These are phyloP conservation scores for Burhinus oedicnemus DNA, from an alignment of 2,113 vertebrate genomes.

Conservation along the genomic window DNA sequence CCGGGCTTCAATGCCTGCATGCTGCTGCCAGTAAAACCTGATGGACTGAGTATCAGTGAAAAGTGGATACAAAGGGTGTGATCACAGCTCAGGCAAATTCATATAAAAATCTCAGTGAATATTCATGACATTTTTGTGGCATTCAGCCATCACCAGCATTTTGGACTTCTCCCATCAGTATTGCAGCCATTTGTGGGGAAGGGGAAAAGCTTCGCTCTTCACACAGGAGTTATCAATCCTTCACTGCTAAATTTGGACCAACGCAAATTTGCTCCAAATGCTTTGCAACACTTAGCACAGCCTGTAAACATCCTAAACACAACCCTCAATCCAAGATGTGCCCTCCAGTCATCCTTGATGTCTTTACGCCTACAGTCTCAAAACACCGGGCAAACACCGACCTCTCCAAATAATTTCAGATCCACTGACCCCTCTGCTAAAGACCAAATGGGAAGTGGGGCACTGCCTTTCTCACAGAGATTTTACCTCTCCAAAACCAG, in stretches of 20 bases:
- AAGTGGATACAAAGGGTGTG: not conserved
- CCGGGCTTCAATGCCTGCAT: not conserved
- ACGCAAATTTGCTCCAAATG: not conserved
- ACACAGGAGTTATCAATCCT: not conserved
- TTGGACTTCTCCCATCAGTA: not conserved
- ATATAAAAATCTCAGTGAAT: not conserved
- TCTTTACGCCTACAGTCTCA: not conserved
- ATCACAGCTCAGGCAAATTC: not conserved
- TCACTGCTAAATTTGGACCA: not conserved
- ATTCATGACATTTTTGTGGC: conserved; percentile 3
- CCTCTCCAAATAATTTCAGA: not conserved
- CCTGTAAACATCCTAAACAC: not conserved
- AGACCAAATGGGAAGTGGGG: not conserved
- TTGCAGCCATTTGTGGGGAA: not conserved
- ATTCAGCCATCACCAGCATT: not conserved
- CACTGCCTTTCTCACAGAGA: not conserved
- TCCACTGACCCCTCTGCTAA: not conserved
- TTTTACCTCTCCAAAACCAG: not conserved
- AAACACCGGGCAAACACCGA: not conserved
- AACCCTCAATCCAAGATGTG: not conserved
- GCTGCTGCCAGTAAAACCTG: not conserved
- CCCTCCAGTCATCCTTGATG: not conserved
- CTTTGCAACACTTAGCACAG: not conserved
- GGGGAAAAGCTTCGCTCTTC: not conserved
- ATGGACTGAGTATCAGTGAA: not conserved